Evolutionary conservation across 2,113 vertebrate genomes (phyloP).

Genomic region (Heptranchias perlo): DNA sequence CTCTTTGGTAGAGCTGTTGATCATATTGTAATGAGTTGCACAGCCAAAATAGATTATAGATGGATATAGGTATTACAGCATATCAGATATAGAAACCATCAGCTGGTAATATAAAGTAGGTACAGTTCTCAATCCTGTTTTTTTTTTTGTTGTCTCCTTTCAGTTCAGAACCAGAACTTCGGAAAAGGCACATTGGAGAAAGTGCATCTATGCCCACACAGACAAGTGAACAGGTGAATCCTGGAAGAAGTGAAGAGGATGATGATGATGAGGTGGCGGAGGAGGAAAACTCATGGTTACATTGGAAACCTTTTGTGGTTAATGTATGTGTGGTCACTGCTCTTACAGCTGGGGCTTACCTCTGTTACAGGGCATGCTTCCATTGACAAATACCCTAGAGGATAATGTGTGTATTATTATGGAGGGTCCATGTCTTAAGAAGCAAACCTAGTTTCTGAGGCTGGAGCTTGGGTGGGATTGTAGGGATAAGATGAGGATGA

Average conservation of each 20-base stretch:
- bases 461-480: constrained; percentile 60
- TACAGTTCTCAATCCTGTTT: not conserved
- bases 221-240: constrained; percentile 48
- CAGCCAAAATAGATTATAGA: not conserved
- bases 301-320: constrained; percentile 77
- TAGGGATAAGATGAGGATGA: constrained; percentile 46
- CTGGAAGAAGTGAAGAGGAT: constrained; percentile 41
- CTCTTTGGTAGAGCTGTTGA: not conserved
- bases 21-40: not conserved
- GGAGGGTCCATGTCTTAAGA: constrained; percentile 43
- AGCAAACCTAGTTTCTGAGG: constrained; percentile 44
- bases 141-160: not conserved
- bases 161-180: constrained; percentile 61
- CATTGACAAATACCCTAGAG: constrained; percentile 60
- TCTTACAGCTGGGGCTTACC: constrained; percentile 77
- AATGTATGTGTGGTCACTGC: constrained; percentile 79
- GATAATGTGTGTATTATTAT: constrained; percentile 13
- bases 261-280: constrained; percentile 45
- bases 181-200: constrained; percentile 54
- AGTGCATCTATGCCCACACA: constrained; percentile 39
- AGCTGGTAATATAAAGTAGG: not conserved
- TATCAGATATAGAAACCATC: not conserved
- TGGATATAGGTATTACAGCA: too few relatives aligned
- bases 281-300: constrained; percentile 47
- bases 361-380: constrained; percentile 84